Percentiles rank a stretch among this genome's conserved stretches.
phyloP scores from a whole-genome alignment of 2,113 vertebrate genomes.

The Gnathonemus echidnorhynchus region DNA sequence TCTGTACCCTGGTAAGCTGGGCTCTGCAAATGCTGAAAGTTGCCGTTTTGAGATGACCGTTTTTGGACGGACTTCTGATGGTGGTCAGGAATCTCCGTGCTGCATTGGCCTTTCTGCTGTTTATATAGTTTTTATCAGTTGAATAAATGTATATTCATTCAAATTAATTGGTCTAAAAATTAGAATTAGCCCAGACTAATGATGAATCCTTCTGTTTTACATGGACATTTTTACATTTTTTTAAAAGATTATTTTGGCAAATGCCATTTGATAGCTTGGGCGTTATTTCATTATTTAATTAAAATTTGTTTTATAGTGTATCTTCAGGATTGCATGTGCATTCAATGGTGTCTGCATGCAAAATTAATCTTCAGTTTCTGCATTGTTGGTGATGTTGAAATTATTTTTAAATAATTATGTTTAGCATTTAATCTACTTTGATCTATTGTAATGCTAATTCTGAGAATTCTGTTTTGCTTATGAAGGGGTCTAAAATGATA shows the following conservation, averaged over 20 bases:
- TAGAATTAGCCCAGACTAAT: not conserved
- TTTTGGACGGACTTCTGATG: not conserved
- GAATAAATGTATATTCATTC: not conserved
- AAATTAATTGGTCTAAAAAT: not conserved
- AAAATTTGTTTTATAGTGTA: not conserved
- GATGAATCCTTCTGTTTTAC: not conserved
- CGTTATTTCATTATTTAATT: not conserved
- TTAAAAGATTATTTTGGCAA: not conserved
- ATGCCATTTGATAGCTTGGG: not conserved
- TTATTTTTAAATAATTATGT: not conserved
- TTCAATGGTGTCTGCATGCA: not conserved
- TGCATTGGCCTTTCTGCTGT: not conserved
- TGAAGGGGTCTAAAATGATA: conserved; percentile 14
- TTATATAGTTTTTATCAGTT: not conserved
- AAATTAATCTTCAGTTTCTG: not conserved
- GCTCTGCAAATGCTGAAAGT: not conserved
- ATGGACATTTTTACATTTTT: not conserved
- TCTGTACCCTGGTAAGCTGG: not conserved
- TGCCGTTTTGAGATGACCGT: not conserved
- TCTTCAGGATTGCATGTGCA: not conserved
- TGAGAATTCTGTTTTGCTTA: not conserved
- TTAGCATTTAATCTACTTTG: conserved; percentile 9
- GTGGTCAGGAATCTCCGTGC: not conserved
- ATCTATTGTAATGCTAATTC: conserved; percentile 16
- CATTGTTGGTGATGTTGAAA: not conserved